Evolutionary conservation across 1,140 invertebrate species (phyloP), one percentile per base, ranked within the genome.

Genomic region (Diplogasteroides magnus): DNA sequence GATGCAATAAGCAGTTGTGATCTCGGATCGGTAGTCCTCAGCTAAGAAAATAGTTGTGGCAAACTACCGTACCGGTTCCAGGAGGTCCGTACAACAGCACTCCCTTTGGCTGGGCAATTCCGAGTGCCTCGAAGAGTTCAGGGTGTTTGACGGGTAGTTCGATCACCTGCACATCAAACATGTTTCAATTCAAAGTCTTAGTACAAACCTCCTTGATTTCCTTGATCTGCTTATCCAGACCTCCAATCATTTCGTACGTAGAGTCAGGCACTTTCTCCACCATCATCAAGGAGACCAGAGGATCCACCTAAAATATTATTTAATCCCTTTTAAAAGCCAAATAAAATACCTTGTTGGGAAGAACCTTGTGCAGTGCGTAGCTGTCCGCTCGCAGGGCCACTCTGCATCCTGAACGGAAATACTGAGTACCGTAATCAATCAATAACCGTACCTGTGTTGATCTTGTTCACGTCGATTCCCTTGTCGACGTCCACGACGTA

Each of bases 181-280:
- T 48, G 6, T 11, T 48, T 65, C 37, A 55, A 55, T 65, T 63
- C 14, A 2, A 65, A 19, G 29, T 23, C 19, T 37, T 37, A 6
- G 11, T n/a, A 65, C 14, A 31, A 48, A 65, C 64, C 86, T 99
- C 97, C 86, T 99, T 99, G 71, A 99, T 99, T 86, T 99, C 97
- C 83, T 98, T 98, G 71, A 99, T 99, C 86, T 99, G 96, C 82
- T 97, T 98, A 80, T 99, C 95, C 61, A 99, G 86, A 73, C 97
- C 97, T 75, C 97, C 97, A 61, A 99, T 95, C 95, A 98, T 99
- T 87, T 99, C 97, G 84, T 99, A 89, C 0, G 97, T 99, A 0
- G 95, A 98, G 85, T 99, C 96, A 13, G 97, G 97, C 2, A 99
- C 96, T 86, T 99, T 98, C 83, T 99, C 97, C 0, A 99, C 96